Conservation (phyloP, 1,140 invertebrate species). For the Solenopsis invicta region DNA sequence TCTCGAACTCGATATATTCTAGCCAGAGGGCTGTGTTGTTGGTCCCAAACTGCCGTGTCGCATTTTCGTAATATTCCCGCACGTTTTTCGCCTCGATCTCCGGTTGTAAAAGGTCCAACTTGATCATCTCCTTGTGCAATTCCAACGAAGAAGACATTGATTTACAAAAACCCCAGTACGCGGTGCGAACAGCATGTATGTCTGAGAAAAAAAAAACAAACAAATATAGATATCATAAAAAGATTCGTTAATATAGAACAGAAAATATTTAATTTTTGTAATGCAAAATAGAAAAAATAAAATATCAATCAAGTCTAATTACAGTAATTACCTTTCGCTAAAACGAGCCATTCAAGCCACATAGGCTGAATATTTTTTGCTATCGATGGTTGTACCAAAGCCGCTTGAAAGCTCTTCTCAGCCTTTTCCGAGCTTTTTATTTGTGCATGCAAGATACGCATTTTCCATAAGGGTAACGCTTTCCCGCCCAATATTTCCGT, state of each 20-base stretch:
- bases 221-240: slow-evolving; percentile 37
- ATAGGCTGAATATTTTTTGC: slow-evolving; percentile 84
- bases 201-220: slow-evolving; percentile 76
- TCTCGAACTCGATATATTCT: slow-evolving; percentile 88
- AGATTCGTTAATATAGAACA: background rate
- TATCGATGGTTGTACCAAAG: slow-evolving; percentile 81
- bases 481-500: slow-evolving; percentile 82
- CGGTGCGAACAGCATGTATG: slow-evolving; percentile 83
- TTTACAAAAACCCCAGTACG: slow-evolving; percentile 83
- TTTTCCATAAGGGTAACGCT: slow-evolving; percentile 86
- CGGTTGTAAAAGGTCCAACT: slow-evolving; percentile 86
- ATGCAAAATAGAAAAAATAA: background rate
- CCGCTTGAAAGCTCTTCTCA: slow-evolving; percentile 85
- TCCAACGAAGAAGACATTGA: slow-evolving; percentile 86
- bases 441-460: slow-evolving; percentile 85
- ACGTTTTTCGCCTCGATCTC: slow-evolving; percentile 80
- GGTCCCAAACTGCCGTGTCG: slow-evolving; percentile 87
- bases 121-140: slow-evolving; percentile 87
- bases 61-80: slow-evolving; percentile 85
- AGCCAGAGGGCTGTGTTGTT: slow-evolving; percentile 88
- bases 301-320: background rate
- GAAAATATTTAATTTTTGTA: slow-evolving; percentile 20
- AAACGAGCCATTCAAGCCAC: slow-evolving; percentile 86
- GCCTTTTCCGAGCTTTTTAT: slow-evolving; percentile 82
- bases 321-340: slow-evolving; percentile 84